phyloP scores from a whole-genome alignment of 2,113 vertebrate species.

The Piaya cayana region DNA sequence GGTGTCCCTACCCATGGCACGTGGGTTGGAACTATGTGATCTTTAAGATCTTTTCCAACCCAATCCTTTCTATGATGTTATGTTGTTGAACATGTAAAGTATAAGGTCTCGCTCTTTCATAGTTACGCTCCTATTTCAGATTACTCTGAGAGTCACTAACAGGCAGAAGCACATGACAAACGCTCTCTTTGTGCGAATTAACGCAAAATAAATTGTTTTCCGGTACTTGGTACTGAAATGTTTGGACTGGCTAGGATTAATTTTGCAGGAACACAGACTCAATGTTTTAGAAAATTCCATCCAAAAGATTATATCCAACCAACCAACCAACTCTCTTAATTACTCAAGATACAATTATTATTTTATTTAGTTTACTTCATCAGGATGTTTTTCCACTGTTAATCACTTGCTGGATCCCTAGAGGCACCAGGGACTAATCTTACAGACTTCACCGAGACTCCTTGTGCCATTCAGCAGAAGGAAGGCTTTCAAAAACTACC shows the following conservation, averaged over 20 bases:
- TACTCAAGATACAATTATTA: not conserved
- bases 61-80: no score
- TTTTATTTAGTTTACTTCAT: not conserved
- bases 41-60: no score
- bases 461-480: not conserved
- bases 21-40: no score
- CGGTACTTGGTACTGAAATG: not conserved
- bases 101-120: not conserved
- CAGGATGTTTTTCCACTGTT: not conserved
- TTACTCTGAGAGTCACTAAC: not conserved
- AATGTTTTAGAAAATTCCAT: not conserved
- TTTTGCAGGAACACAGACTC: not conserved
- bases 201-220: not conserved
- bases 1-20: no score
- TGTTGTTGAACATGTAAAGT: not conserved
- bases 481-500: not conserved
- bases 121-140: not conserved
- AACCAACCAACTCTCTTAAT: not conserved
- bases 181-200: not conserved
- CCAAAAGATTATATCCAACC: not conserved
- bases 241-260: not conserved
- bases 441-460: not conserved
- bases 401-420: not conserved
- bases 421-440: not conserved
- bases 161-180: not conserved